phyloP scores from a whole-genome alignment of 2,888 invertebrate genomes.

The Drosophila atroscutellata region DNA sequence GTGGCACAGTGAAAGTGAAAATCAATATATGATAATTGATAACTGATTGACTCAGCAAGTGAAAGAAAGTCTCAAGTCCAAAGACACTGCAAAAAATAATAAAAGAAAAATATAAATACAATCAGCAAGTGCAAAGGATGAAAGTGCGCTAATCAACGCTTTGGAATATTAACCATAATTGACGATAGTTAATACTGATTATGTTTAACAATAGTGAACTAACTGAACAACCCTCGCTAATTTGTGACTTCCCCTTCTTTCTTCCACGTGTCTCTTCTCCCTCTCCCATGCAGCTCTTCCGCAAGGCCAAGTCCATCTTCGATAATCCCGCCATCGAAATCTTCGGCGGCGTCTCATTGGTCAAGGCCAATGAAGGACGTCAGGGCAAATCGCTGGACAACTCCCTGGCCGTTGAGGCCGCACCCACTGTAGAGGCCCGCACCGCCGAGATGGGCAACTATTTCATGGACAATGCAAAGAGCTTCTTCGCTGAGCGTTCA shows the following conservation, averaged over 20 bases:
- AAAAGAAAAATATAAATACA: not conserved
- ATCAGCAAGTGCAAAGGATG: conserved; percentile 48
- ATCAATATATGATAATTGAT: conserved; percentile 41
- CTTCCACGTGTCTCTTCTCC: conserved; percentile 15
- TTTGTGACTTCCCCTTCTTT: conserved; percentile 35
- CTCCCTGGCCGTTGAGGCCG: conserved; percentile 86
- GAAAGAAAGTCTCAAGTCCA: conserved; percentile 42
- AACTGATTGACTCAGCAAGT: conserved; percentile 47
- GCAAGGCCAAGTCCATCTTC: conserved; percentile 87
- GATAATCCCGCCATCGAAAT: conserved; percentile 87
- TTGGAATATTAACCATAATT: conserved; percentile 40
- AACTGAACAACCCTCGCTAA: conserved; percentile 42
- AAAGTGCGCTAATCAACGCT: conserved; percentile 53
- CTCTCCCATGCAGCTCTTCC: conserved; percentile 85
- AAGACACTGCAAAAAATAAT: conserved; percentile 17
- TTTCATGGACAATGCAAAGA: conserved; percentile 86
- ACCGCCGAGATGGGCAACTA: conserved; percentile 87
- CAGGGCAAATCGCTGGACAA: conserved; percentile 85
- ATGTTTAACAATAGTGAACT: conserved; percentile 27
- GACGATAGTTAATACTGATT: conserved; percentile 14
- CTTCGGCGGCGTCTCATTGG: conserved; percentile 86
- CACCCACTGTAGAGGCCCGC: conserved; percentile 86
- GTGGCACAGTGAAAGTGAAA: conserved; percentile 67
- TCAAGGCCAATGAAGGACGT: conserved; percentile 84
- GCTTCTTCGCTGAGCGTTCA: conserved; percentile 87